Base-by-base conservation (phyloP, 2,113 vertebrate genomes). In the Guaruba guarouba region DNA sequence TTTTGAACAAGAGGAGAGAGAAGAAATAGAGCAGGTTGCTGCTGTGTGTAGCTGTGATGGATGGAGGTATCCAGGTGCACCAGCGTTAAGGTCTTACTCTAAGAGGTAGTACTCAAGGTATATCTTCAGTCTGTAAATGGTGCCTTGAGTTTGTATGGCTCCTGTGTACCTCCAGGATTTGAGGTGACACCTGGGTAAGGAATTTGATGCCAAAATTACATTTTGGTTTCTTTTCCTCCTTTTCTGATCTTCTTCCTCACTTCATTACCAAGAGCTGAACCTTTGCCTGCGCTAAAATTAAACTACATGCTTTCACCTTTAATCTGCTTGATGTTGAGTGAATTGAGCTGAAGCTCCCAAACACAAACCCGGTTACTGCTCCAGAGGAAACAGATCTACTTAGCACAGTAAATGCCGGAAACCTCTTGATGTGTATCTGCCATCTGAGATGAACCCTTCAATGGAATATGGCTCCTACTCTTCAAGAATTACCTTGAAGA, bases 241-340 rank as follows among this genome's bases (percentile, higher is more conserved):
- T 61, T 43, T 68, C 35, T 18, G 17, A 76, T 46, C 76, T 48
- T 93, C 37, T 88, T 89, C 71, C 41, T 17, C 86, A 49, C 13
- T 81, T 66, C 25, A 48, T 95, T 62, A 80, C 88, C 59, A 74
- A 74, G 69, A 61, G 64, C 73, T 41, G 73, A 55, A 17, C 68
- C 68, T 80, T 77, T 57, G 62, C 54, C 46, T 33, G 70, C 4
- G 37, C 66, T 82, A 24, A 17, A 55, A 54, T 39, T 70, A 54
- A 91, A 89, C 91, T 17, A 43, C n/a, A 64, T 35, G 28, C 61
- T 87, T 94, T 95, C 92, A 67, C 81, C 74, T 94, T 80, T 86
- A 24, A 51, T 18, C 62, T 94, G 69, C 68, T 52, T 57, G 73
- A 61, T 46, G 39, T 13, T 31, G 55, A 82, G 69, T 15, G 57